These are phyloP conservation scores for Notothenia rossii DNA, from an alignment of 2,113 vertebrate genomes.

Conservation along the genomic window DNA sequence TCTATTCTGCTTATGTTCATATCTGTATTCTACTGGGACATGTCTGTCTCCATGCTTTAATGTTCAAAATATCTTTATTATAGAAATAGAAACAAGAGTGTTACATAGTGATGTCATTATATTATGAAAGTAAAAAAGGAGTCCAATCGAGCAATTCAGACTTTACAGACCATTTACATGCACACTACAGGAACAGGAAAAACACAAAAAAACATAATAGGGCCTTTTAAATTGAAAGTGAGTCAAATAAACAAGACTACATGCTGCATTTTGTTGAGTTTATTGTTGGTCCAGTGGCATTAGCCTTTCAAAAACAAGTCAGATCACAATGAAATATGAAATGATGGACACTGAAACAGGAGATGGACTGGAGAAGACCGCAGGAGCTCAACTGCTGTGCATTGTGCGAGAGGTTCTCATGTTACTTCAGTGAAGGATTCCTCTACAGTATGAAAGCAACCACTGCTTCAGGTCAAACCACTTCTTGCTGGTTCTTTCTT, in stretches of 20 bases:
- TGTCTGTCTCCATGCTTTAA: too few relatives aligned
- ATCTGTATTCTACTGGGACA: too few relatives aligned
- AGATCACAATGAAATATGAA: slow-evolving; percentile 57
- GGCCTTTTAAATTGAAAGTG: not conserved
- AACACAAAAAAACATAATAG: too few relatives aligned
- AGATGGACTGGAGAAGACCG: not conserved
- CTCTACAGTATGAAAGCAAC: not conserved
- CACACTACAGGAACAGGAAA: too few relatives aligned
- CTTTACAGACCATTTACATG: too few relatives aligned
- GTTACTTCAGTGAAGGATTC: slow-evolving; percentile 4
- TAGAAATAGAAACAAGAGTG: too few relatives aligned
- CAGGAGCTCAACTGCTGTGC: not conserved
- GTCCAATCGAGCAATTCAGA: too few relatives aligned
- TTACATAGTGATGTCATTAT: too few relatives aligned
- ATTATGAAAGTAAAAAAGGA: too few relatives aligned
- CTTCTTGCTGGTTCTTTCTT: not conserved
- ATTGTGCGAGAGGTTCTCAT: not conserved
- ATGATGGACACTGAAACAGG: slow-evolving; percentile 26
- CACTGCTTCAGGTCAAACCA: not conserved
- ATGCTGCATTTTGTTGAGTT: slow-evolving; percentile 51
- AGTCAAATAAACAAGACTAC: slow-evolving; percentile 12
- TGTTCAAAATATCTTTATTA: too few relatives aligned
- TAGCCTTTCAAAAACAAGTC: slow-evolving; percentile 44
- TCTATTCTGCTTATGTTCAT: too few relatives aligned
- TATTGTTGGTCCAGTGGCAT: slow-evolving; percentile 68